Percentiles rank a stretch among this genome's conserved stretches.
Conservation (phyloP, 1,140 invertebrate genomes). For the Drosophila persimilis region DNA sequence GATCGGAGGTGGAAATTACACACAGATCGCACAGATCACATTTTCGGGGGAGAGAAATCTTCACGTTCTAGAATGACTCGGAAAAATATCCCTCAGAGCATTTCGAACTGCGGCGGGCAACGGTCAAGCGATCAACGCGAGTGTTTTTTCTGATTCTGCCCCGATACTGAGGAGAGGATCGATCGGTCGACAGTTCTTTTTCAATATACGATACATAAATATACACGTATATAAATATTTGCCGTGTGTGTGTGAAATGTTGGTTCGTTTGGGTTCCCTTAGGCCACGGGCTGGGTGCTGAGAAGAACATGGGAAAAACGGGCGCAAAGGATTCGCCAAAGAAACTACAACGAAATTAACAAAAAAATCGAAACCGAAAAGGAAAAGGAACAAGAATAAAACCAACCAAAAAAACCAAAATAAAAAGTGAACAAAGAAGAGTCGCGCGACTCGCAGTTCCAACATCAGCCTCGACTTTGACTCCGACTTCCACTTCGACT, state of each 20-base stretch:
- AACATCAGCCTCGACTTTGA: background rate
- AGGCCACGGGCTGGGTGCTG: conserved; percentile 1
- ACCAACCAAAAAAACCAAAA: conserved; percentile 28
- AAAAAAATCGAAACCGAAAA: conserved; percentile 28
- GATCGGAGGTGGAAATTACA: conserved; percentile 1
- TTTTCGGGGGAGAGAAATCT: conserved; percentile 37
- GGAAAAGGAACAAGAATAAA: conserved; percentile 2
- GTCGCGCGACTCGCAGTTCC: conserved; percentile 25
- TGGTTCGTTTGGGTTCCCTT: conserved; percentile 29
- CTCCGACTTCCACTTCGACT: background rate
- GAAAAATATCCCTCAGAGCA: conserved; percentile 61
- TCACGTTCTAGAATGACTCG: conserved; percentile 42
- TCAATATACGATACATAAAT: background rate
- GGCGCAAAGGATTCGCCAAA: conserved; percentile 66
- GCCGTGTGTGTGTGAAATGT: background rate
- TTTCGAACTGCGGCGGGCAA: conserved; percentile 59
- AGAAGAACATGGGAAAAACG: conserved; percentile 66
- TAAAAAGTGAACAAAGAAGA: conserved; percentile 46
- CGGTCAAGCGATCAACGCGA: conserved; percentile 40
- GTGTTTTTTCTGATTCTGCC: conserved; percentile 6
- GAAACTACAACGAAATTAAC: conserved; percentile 36
- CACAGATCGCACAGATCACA: too few species aligned
- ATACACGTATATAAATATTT: background rate
- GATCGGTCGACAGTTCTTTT: conserved; percentile 30
- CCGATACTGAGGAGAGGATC: background rate